Conservation (phyloP, 2,113 vertebrate genomes). For the Thermophis baileyi region DNA sequence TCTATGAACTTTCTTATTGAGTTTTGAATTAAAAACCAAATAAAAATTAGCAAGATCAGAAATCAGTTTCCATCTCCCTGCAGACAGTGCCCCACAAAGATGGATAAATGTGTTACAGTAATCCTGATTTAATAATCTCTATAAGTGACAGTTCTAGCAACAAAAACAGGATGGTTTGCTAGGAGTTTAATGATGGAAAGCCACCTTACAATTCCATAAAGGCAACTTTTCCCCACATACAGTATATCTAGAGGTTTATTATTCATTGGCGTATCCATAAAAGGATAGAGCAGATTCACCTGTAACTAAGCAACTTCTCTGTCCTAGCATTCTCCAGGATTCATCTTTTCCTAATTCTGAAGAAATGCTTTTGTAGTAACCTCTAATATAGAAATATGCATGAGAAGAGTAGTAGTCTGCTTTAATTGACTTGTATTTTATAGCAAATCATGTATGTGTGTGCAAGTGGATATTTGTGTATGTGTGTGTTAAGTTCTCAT, state of each 20-base stretch:
- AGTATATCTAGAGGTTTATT: neutral
- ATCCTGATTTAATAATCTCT: neutral
- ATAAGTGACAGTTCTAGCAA: neutral
- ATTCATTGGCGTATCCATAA: neutral
- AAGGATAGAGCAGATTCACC: neutral
- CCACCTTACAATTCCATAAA: neutral
- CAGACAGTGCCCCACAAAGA: neutral
- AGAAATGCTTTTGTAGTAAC: neutral
- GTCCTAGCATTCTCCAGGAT: neutral
- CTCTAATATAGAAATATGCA: neutral
- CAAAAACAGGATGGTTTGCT: neutral
- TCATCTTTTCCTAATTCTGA: neutral
- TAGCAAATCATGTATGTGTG: neutral
- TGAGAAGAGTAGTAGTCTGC: neutral
- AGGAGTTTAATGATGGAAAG: neutral
- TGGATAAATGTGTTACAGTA: neutral
- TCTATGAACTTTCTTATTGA: neutral
- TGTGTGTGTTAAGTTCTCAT: neutral
- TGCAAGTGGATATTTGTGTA: neutral
- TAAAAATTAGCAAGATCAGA: neutral
- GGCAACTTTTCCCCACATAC: neutral
- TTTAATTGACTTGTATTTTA: neutral
- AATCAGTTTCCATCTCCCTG: neutral
- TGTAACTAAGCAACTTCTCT: neutral
- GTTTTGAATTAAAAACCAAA: neutral